phyloP scores from a whole-genome alignment of 2,797 vertebrate genomes.

The Hydrophis major region DNA sequence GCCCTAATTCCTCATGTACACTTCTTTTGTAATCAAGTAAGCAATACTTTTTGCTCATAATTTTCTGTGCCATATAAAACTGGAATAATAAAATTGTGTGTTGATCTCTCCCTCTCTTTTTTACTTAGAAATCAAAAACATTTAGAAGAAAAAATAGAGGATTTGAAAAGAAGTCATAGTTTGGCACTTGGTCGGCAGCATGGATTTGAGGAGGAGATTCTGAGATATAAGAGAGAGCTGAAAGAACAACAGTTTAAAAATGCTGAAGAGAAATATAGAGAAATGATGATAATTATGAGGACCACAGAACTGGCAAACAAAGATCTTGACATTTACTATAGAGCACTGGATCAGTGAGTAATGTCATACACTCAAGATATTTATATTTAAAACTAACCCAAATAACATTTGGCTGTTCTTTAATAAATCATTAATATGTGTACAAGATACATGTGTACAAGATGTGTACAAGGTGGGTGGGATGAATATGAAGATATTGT shows the following conservation, averaged over 20 bases:
- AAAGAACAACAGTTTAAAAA: conserved; percentile 87
- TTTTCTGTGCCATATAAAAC: neutral
- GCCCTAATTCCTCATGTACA: neutral
- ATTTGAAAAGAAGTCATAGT: conserved; percentile 87
- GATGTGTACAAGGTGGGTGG: neutral
- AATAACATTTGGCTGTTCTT: neutral
- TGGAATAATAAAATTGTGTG: neutral
- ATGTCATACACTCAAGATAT: neutral
- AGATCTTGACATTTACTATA: conserved; percentile 96
- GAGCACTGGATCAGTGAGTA: conserved; percentile 95
- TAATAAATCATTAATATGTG: neutral
- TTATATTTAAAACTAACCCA: neutral
- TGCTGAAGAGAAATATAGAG: conserved; percentile 86
- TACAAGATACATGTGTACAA: neutral
- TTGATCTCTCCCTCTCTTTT: neutral
- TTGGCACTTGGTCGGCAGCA: conserved; percentile 87
- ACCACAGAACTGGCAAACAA: conserved; percentile 95
- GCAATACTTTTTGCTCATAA: neutral
- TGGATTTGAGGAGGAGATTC: conserved; percentile 93
- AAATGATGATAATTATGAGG: conserved; percentile 95
- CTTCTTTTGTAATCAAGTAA: neutral
- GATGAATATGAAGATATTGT: neutral
- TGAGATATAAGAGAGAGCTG: conserved; percentile 87
- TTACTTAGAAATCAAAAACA: conserved; percentile 79
- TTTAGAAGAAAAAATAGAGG: conserved; percentile 82